phyloP scores from a whole-genome alignment of 1,140 invertebrate species.

The Thaumatotibia leucotreta region DNA sequence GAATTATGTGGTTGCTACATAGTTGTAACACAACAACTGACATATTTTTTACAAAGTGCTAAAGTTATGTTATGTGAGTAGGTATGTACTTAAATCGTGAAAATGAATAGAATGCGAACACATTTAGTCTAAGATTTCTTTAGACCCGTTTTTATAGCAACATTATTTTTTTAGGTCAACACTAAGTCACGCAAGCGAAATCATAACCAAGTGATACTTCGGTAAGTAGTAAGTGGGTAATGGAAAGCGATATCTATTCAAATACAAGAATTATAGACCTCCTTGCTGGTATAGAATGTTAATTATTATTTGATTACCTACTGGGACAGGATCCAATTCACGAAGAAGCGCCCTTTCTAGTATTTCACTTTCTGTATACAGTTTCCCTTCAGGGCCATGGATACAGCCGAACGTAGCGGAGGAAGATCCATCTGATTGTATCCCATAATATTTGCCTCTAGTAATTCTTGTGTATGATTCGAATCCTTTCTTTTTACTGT shows the following conservation, averaged over 20 bases:
- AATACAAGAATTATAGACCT: slow-evolving; percentile 40
- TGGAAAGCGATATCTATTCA: slow-evolving; percentile 46
- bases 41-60: no score
- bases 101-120: no score
- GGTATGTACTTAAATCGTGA: no score
- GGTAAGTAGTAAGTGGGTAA: slow-evolving; percentile 47
- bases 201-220: slow-evolving; percentile 2
- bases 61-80: no score
- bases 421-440: slow-evolving; percentile 43
- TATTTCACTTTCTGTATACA: slow-evolving; percentile 36
- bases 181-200: background rate
- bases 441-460: slow-evolving; percentile 34
- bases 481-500: slow-evolving; percentile 23
- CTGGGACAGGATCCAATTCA: slow-evolving; percentile 41
- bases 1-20: no score
- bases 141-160: background rate
- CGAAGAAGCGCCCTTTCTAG: slow-evolving; percentile 42
- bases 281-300: slow-evolving; percentile 24
- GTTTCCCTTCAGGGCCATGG: slow-evolving; percentile 42
- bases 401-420: slow-evolving; percentile 43
- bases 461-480: slow-evolving; percentile 31
- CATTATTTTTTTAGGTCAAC: background rate
- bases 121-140: no score
- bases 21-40: no score
- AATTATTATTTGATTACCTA: slow-evolving; percentile 33